Base-by-base conservation (phyloP, 2,113 vertebrate genomes). In the Progne subis region DNA sequence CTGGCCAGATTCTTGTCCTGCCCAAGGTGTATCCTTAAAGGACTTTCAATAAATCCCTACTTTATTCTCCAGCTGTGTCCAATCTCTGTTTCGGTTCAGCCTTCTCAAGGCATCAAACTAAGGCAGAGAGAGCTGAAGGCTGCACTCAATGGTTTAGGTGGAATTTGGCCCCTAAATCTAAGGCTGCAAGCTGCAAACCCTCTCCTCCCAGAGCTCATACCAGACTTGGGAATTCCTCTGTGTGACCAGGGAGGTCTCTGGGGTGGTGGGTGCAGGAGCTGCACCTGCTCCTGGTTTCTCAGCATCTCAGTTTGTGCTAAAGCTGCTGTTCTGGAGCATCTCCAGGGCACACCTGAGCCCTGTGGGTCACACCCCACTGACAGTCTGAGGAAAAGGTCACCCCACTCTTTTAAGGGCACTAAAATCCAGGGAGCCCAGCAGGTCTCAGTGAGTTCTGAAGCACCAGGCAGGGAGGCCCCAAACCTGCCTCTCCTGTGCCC, bases 361-460 rank as follows among this genome's bases (percentile, higher is more conserved):
- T 43, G 24, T 7, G 10, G 37, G n/a, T 80, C 37, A 57, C 29
- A 21, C 18, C 7, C 0, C 7, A 0, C 12, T 28, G 47, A 3
- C 37, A 37, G n/a, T n/a, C n/a, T n/a, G n/a, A 37, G 8, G 68
- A 56, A 65, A 64, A 32, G 11, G 17, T n/a, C 23, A 19, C 12
- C n/a, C 32, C 39, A 29, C 6, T 5, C 0, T 56, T 76, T 32
- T 2, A 18, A 69, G 44, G 10, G 29, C 32, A 52, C 4, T 5
- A 6, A 68, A 60, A 47, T 12, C 61, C 52, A 74, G 34, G 50
- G 24, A 65, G 3, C 18, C 37, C 77, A 39, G 39, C 12, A 43
- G 43, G 24, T 9, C n/a, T 44, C 67, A 72, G 11, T 5, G 12
- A 10, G 7, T 56, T 37, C 18, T 7, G 16, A 25, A 81, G 31